phyloP scores from a whole-genome alignment of 2,888 invertebrate genomes.

The Thalpophila matura region DNA sequence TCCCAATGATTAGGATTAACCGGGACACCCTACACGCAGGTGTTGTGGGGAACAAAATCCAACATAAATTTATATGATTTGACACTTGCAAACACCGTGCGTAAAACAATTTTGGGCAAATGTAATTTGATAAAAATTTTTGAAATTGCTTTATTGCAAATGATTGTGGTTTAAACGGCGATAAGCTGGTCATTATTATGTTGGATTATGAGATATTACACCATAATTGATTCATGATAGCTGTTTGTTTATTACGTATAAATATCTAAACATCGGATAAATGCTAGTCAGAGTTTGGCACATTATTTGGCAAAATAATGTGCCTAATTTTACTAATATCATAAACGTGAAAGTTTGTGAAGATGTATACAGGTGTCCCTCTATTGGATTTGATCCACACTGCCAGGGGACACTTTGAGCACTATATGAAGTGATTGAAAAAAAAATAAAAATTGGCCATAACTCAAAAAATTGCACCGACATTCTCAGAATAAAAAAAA shows the following conservation, averaged over 20 bases:
- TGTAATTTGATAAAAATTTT: conserved; percentile 61
- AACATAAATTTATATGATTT: conserved; percentile 88
- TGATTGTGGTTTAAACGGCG: conserved; percentile 42
- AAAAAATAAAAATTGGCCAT: too few relatives aligned
- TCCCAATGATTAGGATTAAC: conserved; percentile 72
- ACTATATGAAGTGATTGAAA: too few relatives aligned
- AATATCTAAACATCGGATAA: conserved; percentile 12
- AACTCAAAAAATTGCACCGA: too few relatives aligned
- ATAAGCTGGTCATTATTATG: conserved; percentile 12
- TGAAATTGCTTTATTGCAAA: conserved; percentile 57
- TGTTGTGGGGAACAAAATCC: conserved; percentile 81
- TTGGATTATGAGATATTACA: conserved; percentile 16
- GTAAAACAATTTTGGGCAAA: conserved; percentile 75
- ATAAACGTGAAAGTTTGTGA: too few relatives aligned
- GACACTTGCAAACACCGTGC: conserved; percentile 81
- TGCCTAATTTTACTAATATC: too few relatives aligned
- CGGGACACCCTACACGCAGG: conserved; percentile 79
- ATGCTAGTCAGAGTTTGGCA: conserved; percentile 3
- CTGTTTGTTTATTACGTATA: conserved; percentile 1
- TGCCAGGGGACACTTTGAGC: too few relatives aligned
- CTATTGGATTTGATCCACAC: too few relatives aligned
- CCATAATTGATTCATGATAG: conserved; percentile 20
- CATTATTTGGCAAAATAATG: too few relatives aligned
- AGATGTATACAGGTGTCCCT: too few relatives aligned
- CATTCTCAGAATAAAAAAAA: too few relatives aligned